Evolutionary conservation across 2,113 vertebrate genomes (phyloP).

Genomic region (Dasyurus viverrinus): DNA sequence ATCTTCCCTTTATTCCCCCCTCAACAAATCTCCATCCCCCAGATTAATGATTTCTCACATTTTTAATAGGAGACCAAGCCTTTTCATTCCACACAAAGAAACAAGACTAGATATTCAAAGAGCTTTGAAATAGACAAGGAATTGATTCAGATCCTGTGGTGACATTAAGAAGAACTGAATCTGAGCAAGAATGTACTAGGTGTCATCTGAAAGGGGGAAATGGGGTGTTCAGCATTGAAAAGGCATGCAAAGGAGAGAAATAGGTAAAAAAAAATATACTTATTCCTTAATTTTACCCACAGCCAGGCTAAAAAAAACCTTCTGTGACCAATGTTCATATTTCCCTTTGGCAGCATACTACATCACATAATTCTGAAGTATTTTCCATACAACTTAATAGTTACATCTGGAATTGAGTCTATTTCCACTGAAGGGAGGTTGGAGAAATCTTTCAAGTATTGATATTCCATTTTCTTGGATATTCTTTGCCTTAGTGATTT

Average conservation of each 20-base stretch:
- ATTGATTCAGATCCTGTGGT: neutral
- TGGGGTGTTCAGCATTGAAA: neutral
- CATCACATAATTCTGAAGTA: neutral
- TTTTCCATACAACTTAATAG: neutral
- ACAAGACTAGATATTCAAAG: neutral
- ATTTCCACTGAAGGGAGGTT: neutral
- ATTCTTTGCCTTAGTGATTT: neutral
- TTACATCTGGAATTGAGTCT: neutral
- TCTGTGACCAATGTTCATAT: neutral
- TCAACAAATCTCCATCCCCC: neutral
- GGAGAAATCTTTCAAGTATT: neutral
- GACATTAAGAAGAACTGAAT: neutral
- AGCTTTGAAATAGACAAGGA: neutral
- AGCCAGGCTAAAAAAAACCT: neutral
- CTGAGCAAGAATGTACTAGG: neutral
- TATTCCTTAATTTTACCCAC: neutral
- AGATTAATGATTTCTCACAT: neutral
- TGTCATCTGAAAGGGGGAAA: neutral
- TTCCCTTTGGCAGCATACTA: neutral
- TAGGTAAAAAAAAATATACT: neutral
- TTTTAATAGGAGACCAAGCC: neutral
- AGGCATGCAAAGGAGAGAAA: neutral
- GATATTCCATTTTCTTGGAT: neutral
- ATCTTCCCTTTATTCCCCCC: neutral
- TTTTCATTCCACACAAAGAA: neutral